Conservation (phyloP, 2,113 vertebrate species). For the Nannobrachium achirus region DNA sequence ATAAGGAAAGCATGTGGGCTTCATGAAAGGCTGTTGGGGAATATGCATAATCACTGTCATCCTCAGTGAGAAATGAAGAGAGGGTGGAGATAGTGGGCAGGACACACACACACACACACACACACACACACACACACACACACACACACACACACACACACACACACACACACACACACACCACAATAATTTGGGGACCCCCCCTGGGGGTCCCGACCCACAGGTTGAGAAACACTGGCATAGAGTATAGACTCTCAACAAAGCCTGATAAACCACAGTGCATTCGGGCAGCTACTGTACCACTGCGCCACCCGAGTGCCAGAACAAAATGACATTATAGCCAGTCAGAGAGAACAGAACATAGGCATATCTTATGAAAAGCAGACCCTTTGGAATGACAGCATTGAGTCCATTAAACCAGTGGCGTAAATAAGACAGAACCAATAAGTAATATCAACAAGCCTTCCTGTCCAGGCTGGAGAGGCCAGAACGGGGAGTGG, state of each 20-base stretch:
- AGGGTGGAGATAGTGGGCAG: constrained; percentile 40
- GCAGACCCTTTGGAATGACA: constrained; percentile 28
- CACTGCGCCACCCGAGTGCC: constrained; percentile 8
- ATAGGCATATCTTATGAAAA: constrained; percentile 14
- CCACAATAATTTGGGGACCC: too few species aligned
- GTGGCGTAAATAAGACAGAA: constrained; percentile 56
- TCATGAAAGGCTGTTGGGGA: constrained; percentile 53
- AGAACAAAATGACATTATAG: constrained; percentile 30
- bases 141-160: neutral
- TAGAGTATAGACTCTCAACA: too few species aligned
- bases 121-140: constrained; percentile 13
- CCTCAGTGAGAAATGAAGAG: constrained; percentile 35
- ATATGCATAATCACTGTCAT: constrained; percentile 58
- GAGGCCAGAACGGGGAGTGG: constrained; percentile 39
- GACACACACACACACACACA: constrained; percentile 23
- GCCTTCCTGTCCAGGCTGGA: constrained; percentile 45
- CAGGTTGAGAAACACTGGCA: neutral
- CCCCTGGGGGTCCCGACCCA: too few species aligned
- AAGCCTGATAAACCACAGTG: too few species aligned
- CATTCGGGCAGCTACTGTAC: neutral
- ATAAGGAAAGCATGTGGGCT: constrained; percentile 58
- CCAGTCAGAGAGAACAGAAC: neutral
- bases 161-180: neutral
- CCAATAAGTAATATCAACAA: constrained; percentile 48
- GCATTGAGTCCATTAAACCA: constrained; percentile 56